Percentiles rank a stretch among this genome's conserved stretches.
phyloP scores from a whole-genome alignment of 2,113 vertebrate species.

The Blennius ocellaris region DNA sequence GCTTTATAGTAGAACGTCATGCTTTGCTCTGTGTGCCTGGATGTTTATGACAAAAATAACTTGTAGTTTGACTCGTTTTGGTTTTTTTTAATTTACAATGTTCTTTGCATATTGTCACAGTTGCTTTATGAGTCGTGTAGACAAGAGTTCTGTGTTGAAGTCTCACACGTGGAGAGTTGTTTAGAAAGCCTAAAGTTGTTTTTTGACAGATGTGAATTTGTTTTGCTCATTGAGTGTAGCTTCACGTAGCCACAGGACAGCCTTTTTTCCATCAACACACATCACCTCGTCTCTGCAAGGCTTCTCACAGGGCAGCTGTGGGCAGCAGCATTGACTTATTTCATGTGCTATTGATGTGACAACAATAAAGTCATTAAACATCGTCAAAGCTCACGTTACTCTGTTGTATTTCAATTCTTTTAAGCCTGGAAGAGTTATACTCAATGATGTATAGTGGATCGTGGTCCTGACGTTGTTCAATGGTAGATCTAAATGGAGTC shows the following conservation, averaged over 20 bases:
- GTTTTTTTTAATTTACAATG: background rate
- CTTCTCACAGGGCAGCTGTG: constrained; percentile 48
- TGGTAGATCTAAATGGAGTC: too few species aligned
- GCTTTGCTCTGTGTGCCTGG: constrained; percentile 37
- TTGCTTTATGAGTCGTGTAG: constrained; percentile 29
- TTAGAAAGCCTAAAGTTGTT: constrained; percentile 22
- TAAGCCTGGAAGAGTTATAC: too few species aligned
- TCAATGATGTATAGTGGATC: too few species aligned
- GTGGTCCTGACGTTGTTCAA: too few species aligned
- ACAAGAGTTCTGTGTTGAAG: constrained; percentile 44
- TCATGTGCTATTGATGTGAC: constrained; percentile 69
- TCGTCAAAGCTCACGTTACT: constrained; percentile 13
- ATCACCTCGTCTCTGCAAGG: constrained; percentile 46
- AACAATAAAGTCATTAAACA: constrained; percentile 72
- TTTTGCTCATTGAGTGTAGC: constrained; percentile 29
- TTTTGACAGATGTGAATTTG: constrained; percentile 18
- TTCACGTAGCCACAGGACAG: constrained; percentile 4
- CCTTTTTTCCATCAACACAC: constrained; percentile 26
- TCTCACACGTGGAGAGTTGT: constrained; percentile 21
- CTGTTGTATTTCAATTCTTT: constrained; percentile 12
- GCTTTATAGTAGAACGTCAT: constrained; percentile 22
- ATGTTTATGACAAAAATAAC: constrained; percentile 2
- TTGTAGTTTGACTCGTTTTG: constrained; percentile 35
- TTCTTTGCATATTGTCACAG: constrained; percentile 45
- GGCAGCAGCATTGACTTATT: constrained; percentile 41